Conservation (phyloP, 2,797 vertebrate species). For the Gymnocypris eckloni region DNA sequence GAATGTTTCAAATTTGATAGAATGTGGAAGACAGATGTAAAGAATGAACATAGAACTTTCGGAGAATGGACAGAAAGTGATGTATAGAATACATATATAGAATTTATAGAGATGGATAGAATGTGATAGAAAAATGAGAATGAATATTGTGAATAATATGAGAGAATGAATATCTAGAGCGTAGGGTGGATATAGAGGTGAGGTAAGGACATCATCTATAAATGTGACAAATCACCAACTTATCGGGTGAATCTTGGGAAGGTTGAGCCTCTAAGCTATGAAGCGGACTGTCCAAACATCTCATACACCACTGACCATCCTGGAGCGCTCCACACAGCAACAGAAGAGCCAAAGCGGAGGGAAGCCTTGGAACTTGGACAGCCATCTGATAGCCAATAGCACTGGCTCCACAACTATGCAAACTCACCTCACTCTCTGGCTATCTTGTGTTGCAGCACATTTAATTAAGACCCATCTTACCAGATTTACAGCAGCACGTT, state of each 20-base stretch:
- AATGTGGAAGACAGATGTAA: background rate
- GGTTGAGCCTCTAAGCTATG: conserved; percentile 24
- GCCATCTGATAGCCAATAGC: conserved; percentile 62
- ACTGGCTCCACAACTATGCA: conserved; percentile 53
- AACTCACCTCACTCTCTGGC: conserved; percentile 60
- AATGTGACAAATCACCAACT: conserved; percentile 31
- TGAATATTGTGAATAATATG: too few species aligned
- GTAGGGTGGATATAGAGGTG: background rate
- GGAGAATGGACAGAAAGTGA: background rate
- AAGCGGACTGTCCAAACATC: conserved; percentile 21
- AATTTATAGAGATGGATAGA: background rate
- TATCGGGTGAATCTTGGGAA: background rate
- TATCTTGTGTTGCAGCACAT: conserved; percentile 62
- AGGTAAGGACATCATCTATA: background rate
- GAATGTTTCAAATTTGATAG: background rate
- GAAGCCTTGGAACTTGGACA: conserved; percentile 60
- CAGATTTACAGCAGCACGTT: conserved; percentile 66
- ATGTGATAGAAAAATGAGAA: background rate
- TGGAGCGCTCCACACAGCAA: background rate
- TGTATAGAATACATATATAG: background rate
- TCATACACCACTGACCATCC: conserved; percentile 13
- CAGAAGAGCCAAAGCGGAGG: conserved; percentile 52
- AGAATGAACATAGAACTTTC: background rate
- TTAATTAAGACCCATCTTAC: conserved; percentile 65
- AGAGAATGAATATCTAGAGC: background rate